Evolutionary conservation across 2,113 vertebrate species (phyloP).

Genomic region (Coryphaenoides rupestris): DNA sequence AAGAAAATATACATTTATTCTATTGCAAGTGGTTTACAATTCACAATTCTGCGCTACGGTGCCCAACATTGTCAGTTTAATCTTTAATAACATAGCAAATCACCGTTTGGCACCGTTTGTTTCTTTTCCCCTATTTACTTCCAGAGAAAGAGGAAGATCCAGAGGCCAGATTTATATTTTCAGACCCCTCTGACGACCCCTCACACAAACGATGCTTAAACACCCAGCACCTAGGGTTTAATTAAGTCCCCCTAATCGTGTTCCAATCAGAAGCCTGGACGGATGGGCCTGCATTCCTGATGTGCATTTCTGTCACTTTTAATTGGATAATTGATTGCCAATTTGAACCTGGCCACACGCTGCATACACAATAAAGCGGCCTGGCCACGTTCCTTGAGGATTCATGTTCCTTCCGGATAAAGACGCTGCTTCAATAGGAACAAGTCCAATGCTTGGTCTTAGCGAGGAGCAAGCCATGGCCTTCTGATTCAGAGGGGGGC

Average conservation of each 20-base stretch:
- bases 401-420: constrained; percentile 75
- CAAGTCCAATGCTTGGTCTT: constrained; percentile 61
- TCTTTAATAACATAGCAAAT: constrained; percentile 1
- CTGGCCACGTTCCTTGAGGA: constrained; percentile 76
- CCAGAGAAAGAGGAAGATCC: constrained; percentile 30
- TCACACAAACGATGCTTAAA: constrained; percentile 77
- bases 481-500: constrained; percentile 43
- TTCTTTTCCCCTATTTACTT: constrained; percentile 30
- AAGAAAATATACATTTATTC: too few relatives aligned
- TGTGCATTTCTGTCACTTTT: constrained; percentile 81
- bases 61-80: constrained; percentile 52
- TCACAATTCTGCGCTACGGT: constrained; percentile 60
- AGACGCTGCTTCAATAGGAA: constrained; percentile 75
- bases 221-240: constrained; percentile 76
- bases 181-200: constrained; percentile 60
- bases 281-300: constrained; percentile 78
- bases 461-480: constrained; percentile 52
- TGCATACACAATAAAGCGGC: constrained; percentile 78
- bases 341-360: constrained; percentile 79
- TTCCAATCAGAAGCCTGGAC: constrained; percentile 76
- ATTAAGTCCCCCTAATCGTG: constrained; percentile 79
- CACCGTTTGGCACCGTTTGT: constrained; percentile 31
- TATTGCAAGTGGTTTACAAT: too few relatives aligned
- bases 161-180: constrained; percentile 64
- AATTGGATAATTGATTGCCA: constrained; percentile 84